A percentile compares a stretch with the other conserved stretches of the same genome.
phyloP scores from a whole-genome alignment of 2,797 vertebrate genomes.

The Monodelphis domestica region DNA sequence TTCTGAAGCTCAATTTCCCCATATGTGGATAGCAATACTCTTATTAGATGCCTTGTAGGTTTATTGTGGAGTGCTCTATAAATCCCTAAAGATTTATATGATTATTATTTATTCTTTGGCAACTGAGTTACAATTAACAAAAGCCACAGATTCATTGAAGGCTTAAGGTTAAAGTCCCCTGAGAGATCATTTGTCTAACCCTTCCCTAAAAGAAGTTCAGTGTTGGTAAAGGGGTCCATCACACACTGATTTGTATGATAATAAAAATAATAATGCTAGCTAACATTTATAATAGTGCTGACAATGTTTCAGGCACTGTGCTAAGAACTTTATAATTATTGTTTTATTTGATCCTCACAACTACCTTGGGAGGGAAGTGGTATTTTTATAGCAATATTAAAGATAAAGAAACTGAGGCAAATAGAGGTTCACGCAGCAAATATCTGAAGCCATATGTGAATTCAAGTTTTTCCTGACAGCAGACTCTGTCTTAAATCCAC shows the following conservation, averaged over 20 bases:
- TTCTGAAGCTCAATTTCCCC: not conserved
- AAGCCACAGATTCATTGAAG: not conserved
- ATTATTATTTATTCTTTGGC: not conserved
- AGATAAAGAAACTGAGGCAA: not conserved
- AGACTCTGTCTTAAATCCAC: not conserved
- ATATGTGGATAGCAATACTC: not conserved
- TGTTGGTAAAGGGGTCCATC: not conserved
- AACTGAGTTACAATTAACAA: not conserved
- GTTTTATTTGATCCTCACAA: not conserved
- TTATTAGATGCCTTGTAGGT: not conserved
- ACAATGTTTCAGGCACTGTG: not conserved
- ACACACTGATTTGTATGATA: not conserved
- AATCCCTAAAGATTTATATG: not conserved
- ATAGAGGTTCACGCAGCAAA: not conserved
- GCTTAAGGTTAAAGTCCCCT: not conserved
- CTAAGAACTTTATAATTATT: not conserved
- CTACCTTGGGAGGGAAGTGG: not conserved
- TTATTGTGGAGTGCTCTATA: not conserved
- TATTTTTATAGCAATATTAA: not conserved
- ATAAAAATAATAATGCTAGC: not conserved
- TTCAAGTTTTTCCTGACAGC: not conserved
- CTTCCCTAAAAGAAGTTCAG: not conserved
- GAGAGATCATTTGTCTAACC: not conserved
- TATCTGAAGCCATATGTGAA: not conserved
- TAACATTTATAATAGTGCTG: not conserved